phyloP scores from a whole-genome alignment of 92 coral and sea anemone genomes.

The Porites rus region DNA sequence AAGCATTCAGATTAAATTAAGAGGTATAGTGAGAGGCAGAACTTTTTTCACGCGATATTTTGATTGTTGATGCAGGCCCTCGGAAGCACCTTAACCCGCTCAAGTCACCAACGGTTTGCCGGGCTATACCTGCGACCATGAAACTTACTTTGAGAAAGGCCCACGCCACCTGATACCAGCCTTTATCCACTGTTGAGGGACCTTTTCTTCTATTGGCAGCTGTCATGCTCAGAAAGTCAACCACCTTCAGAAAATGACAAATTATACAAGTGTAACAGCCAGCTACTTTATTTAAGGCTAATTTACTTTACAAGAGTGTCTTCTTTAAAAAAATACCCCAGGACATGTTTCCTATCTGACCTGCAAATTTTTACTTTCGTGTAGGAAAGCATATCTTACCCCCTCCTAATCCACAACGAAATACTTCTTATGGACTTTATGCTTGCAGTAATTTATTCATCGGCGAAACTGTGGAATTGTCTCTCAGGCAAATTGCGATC shows the following conservation, averaged over 20 bases:
- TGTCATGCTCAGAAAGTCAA: constrained; percentile 91
- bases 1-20: background rate
- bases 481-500: no score
- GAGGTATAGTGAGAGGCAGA: background rate
- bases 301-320: no score
- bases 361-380: no score
- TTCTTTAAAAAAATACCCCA: no score
- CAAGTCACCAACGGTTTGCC: background rate
- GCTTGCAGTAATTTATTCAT: no score
- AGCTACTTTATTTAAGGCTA: no score
- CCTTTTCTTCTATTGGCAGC: constrained; percentile 84
- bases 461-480: no score
- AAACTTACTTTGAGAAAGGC: constrained; percentile 90
- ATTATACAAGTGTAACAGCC: background rate
- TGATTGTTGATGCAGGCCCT: background rate
- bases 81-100: background rate
- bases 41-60: background rate
- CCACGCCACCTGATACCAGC: constrained; percentile 99
- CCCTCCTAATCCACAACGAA: no score
- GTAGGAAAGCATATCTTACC: no score
- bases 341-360: no score
- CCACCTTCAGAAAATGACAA: constrained; percentile 61
- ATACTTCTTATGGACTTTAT: no score
- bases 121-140: no score
- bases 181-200: constrained; percentile 65